Conservation (phyloP, 64 coral and sea anemone species). For the Porites australiensis region DNA sequence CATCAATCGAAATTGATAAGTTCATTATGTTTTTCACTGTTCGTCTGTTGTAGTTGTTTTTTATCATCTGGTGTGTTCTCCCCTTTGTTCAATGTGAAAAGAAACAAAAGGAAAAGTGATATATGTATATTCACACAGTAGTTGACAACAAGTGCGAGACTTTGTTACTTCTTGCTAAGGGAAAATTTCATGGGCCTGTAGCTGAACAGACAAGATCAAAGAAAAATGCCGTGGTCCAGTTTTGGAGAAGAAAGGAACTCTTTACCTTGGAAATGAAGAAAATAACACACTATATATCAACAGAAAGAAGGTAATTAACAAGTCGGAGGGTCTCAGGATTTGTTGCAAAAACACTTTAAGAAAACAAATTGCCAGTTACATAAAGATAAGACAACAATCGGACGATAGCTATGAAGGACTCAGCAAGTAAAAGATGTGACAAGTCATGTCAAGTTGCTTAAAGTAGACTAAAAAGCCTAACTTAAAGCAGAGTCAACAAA, state of each 20-base stretch:
- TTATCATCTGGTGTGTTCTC: slow-evolving; percentile 46
- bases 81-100: slow-evolving; percentile 42
- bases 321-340: neutral
- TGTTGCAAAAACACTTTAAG: no score
- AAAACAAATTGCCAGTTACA: no score
- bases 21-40: neutral
- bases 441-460: no score
- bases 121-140: slow-evolving; percentile 49
- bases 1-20: no score
- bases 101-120: slow-evolving; percentile 65
- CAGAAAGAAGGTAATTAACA: slow-evolving; percentile 36
- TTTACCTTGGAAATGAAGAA: slow-evolving; percentile 34
- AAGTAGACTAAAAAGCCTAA: no score
- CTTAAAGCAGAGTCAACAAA: no score
- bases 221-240: slow-evolving; percentile 59
- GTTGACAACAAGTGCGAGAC: slow-evolving; percentile 57
- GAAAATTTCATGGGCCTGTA: slow-evolving; percentile 49
- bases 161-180: slow-evolving; percentile 40
- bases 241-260: slow-evolving; percentile 61
- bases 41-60: slow-evolving; percentile 49
- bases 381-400: no score
- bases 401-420: no score
- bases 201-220: slow-evolving; percentile 31
- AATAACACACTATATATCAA: slow-evolving; percentile 33
- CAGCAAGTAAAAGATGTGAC: no score